Evolutionary conservation across 2,797 vertebrate genomes (phyloP).

Genomic region (Botia kubotai): DNA sequence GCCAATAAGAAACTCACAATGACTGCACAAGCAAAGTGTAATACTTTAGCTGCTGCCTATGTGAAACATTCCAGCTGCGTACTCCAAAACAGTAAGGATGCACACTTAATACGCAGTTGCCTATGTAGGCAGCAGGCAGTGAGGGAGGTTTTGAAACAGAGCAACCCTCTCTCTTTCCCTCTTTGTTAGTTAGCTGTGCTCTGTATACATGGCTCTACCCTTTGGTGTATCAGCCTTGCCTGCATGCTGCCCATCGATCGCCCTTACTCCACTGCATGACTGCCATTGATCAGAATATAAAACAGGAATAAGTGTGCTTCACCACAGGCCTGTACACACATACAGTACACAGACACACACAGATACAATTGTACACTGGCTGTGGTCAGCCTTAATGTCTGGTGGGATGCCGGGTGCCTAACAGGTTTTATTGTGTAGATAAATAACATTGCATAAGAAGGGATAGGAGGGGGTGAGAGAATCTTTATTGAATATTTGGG

Average conservation of each 20-base stretch:
- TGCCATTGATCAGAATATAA: slow-evolving; percentile 63
- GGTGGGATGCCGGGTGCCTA: slow-evolving; percentile 56
- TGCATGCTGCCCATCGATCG: slow-evolving; percentile 57
- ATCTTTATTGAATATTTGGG: slow-evolving; percentile 69
- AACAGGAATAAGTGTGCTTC: slow-evolving; percentile 55
- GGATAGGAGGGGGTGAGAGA: slow-evolving; percentile 20
- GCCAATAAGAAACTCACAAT: too few species aligned
- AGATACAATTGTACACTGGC: slow-evolving; percentile 19
- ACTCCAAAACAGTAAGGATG: neutral
- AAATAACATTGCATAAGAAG: slow-evolving; percentile 42
- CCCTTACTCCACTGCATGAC: slow-evolving; percentile 57
- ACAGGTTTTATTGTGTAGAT: slow-evolving; percentile 65
- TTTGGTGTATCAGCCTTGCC: slow-evolving; percentile 29
- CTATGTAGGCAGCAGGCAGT: neutral
- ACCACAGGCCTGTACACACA: slow-evolving; percentile 17
- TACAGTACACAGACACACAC: slow-evolving; percentile 5
- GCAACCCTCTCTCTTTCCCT: neutral
- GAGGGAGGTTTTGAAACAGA: neutral
- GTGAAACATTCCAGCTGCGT: neutral
- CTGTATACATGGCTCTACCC: slow-evolving; percentile 41
- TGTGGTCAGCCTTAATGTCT: slow-evolving; percentile 35
- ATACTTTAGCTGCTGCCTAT: too few species aligned
- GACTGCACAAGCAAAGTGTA: too few species aligned
- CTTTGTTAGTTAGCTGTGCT: neutral
- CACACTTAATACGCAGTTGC: neutral